Percentiles rank a stretch among this genome's conserved stretches.
Conservation (phyloP, 2,797 vertebrate species). For the Poecile montanus region DNA sequence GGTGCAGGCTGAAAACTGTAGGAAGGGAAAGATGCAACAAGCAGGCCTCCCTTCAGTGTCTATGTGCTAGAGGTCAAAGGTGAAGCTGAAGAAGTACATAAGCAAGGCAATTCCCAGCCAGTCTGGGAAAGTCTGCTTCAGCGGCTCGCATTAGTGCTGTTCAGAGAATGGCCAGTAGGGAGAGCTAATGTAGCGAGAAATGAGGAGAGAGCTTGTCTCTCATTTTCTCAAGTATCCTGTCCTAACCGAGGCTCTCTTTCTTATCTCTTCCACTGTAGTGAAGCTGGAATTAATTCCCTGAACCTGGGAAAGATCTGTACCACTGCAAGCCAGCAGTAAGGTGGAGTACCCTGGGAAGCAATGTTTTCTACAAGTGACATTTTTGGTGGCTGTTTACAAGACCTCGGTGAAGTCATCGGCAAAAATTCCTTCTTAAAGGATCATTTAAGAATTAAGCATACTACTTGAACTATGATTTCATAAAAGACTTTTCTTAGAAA, state of each 20-base stretch:
- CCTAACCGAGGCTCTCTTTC: not conserved
- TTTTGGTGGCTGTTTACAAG: not conserved
- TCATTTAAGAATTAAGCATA: not conserved
- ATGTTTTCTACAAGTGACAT: not conserved
- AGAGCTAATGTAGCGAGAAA: slow-evolving; percentile 41
- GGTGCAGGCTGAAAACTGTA: not conserved
- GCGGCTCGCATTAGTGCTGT: not conserved
- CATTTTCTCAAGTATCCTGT: not conserved
- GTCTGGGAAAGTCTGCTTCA: not conserved
- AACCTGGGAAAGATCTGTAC: not conserved
- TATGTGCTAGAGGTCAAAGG: not conserved
- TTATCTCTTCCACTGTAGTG: not conserved
- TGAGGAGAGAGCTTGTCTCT: not conserved
- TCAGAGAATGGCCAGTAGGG: slow-evolving; percentile 42
- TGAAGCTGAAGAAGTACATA: not conserved
- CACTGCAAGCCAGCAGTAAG: not conserved
- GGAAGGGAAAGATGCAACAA: not conserved
- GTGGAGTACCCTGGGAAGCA: not conserved
- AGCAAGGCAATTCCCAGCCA: not conserved
- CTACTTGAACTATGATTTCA: not conserved
- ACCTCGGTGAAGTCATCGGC: not conserved
- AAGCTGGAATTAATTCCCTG: not conserved
- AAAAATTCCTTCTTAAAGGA: not conserved
- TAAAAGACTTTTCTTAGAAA: not conserved
- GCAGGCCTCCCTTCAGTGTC: not conserved